These are phyloP conservation scores for Plemyria rubiginata DNA, from an alignment of 2,888 invertebrate species.

Conservation along the genomic window DNA sequence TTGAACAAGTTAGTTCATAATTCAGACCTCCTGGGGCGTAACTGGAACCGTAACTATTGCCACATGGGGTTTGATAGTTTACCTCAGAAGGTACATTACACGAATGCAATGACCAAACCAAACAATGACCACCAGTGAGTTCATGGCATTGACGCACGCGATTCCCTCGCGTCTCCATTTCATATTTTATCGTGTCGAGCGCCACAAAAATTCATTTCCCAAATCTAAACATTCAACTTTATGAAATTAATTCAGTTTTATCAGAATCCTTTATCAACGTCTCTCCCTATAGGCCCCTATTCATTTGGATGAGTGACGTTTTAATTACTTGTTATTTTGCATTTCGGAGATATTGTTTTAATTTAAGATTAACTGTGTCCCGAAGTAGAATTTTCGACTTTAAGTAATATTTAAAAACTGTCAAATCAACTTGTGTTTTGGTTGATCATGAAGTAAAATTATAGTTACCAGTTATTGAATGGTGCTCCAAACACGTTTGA, in stretches of 20 bases:
- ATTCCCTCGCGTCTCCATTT: constrained; percentile 48
- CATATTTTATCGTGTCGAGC: constrained; percentile 13
- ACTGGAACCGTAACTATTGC: constrained; percentile 55
- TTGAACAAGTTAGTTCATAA: constrained; percentile 71
- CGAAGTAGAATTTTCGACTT: too few relatives aligned
- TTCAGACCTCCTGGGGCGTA: constrained; percentile 60
- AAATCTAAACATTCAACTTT: constrained; percentile 42
- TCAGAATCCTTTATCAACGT: constrained; percentile 56
- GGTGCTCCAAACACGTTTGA: too few relatives aligned
- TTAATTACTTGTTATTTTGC: constrained; percentile 57
- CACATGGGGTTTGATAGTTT: constrained; percentile 59
- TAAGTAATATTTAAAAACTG: too few relatives aligned
- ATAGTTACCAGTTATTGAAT: too few relatives aligned
- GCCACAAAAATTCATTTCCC: constrained; percentile 38
- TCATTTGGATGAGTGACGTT: constrained; percentile 55
- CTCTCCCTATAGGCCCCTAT: constrained; percentile 49
- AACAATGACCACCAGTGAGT: constrained; percentile 31
- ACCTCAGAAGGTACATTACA: constrained; percentile 35
- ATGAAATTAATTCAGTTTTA: constrained; percentile 57
- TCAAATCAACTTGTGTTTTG: too few relatives aligned
- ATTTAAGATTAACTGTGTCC: too few relatives aligned
- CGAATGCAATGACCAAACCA: constrained; percentile 43
- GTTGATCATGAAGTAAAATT: too few relatives aligned
- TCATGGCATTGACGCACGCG: constrained; percentile 49
- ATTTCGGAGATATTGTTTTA: constrained; percentile 48